Base-by-base conservation (phyloP, 1,140 invertebrate genomes). In the Drosophila malerkotliana region DNA sequence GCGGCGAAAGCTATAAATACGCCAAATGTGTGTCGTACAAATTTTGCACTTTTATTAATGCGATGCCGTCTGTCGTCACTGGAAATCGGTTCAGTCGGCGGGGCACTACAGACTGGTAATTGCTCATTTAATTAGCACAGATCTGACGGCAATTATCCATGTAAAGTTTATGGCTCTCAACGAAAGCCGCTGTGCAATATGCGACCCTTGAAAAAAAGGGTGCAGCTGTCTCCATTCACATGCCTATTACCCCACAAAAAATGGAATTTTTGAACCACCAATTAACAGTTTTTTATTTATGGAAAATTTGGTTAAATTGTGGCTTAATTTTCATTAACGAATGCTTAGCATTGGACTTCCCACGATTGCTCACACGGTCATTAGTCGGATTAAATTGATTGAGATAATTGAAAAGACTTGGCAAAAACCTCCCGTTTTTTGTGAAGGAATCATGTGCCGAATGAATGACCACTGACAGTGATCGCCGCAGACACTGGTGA, bases 41-140 rank as follows among this genome's bases (percentile, higher is more conserved):
- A 72, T 60, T 72, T 72, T 24, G 55, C 67, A 39, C 15, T 18
- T 39, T n/a, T 32, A 41, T 60, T 53, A 39, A 69, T 44, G 51
- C 51, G 58, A 32, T 18, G 37, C 14, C n/a, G 39, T n/a, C 64
- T 66, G 48, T 68, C 63, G 34, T 68, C 62, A 55, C 48, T 24
- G 72, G 30, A 18, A 56, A 63, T 55, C 37, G 37, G 60, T 54
- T 64, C 51, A 45, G 15, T 21, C 15, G 41, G 14, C 45, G 18
- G 49, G 41, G 34, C 57, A 34, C 32, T 30, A 39, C 18, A 18
- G 30, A 80, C 21, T 18, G 15, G 34, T 51, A 72, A 80, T 80
- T 77, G 37, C 49, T 48, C 28, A 30, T 24, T 59, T 62, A 76
- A 82, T 85, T 82, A 83, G 73, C 82, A 71, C 53, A 67, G 56